Base-by-base conservation (phyloP, 1,140 invertebrate species). In the Zaprionus taronus region DNA sequence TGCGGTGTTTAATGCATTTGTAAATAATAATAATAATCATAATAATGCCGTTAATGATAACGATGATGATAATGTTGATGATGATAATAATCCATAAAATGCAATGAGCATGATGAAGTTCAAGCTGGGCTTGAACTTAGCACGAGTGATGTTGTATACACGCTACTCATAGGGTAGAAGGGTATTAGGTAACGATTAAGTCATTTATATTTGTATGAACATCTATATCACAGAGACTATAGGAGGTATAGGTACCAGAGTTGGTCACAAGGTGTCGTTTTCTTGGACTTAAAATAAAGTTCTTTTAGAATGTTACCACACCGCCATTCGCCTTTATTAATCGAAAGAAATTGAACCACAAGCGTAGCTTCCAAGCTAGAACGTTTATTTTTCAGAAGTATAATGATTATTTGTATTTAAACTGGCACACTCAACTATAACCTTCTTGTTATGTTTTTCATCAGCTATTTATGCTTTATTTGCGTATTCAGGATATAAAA, bases 1-100 rank as follows among this genome's bases (percentile, higher is more conserved):
- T 85, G 84, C 85, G 74, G 79, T 90, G 85, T 85, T 89, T 89
- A 89, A 89, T 90, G 85, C 85, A 81, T 89, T 85, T 85, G 84
- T 85, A 89, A 89, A 89, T 89, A 89, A 89, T 79, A 84, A 86
- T 85, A 84, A 86, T 85, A 67, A 56, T 28, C 22, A 56, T 20
- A 60, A 60, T 60, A 36, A 60, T 51, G 22, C 20, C 4, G 47
- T 12, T 51, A 51, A 51, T 36, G 24, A 60, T 60, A 60, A 34
- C n/a, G 20, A 36, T 58, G 22, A 26, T 15, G 2, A 22, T 24
- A 55, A 56, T 53, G 31, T 3, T 34, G 12, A 15, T 26, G 51
- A 26, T 53, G 51, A 53, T 28, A 58, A 58, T 34, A 26, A 26
- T 58, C 11, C 20, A 28, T 22, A 36, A 34, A 34, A 58, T 53